These are phyloP conservation scores for Schizothorax lantsangensis DNA, from an alignment of 2,797 vertebrate genomes.

Conservation along the genomic window DNA sequence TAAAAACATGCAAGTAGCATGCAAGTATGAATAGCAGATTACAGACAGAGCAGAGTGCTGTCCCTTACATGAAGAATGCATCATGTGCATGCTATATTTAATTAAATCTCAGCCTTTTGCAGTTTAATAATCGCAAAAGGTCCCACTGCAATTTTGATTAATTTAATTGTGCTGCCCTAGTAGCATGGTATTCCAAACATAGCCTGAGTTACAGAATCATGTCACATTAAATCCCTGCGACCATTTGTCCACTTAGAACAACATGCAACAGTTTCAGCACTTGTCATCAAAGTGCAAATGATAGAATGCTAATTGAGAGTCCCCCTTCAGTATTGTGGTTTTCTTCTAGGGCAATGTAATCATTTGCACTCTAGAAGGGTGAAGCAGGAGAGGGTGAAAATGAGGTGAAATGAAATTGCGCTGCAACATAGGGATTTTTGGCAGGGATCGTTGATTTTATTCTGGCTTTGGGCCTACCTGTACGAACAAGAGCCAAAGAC, in stretches of 20 bases:
- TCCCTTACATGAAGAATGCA: background rate
- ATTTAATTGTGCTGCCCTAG: background rate
- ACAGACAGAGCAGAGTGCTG: background rate
- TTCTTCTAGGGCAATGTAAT: background rate
- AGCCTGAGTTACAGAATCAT: background rate
- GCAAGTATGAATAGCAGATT: background rate
- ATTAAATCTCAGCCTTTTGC: background rate
- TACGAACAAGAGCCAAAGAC: constrained; percentile 8
- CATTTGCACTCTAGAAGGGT: constrained; percentile 5
- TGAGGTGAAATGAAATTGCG: constrained; percentile 5
- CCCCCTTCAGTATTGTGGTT: background rate
- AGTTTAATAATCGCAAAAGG: constrained; percentile 1
- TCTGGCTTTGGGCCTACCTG: constrained; percentile 43
- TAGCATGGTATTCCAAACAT: background rate
- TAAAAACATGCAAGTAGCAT: background rate
- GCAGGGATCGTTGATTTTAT: constrained; percentile 10
- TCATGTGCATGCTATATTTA: background rate
- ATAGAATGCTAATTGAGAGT: constrained; percentile 8
- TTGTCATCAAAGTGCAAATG: constrained; percentile 1
- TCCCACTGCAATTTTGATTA: background rate
- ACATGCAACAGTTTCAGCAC: background rate
- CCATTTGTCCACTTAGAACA: background rate
- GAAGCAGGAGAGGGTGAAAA: constrained; percentile 34
- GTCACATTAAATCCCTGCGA: background rate
- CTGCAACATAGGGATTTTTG: background rate